Conservation (phyloP, 2,113 vertebrate species). For the Erythrocercus mccallii region DNA sequence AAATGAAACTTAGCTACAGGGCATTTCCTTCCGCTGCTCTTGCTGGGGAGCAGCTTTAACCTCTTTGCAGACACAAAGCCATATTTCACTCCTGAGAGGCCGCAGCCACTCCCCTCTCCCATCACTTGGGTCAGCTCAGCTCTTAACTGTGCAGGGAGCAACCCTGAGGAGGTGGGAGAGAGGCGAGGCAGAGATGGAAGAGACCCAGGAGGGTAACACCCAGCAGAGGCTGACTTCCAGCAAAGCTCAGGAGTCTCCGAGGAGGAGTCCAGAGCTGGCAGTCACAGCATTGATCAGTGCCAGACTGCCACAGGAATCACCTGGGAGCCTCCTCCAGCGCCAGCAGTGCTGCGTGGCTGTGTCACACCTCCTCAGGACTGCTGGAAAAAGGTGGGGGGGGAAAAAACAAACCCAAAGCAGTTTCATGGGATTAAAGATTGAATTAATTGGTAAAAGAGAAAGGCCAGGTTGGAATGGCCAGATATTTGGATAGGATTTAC, state of each 20-base stretch:
- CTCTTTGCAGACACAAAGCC: slow-evolving; percentile 50
- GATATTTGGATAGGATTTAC: background rate
- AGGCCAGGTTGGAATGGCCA: background rate
- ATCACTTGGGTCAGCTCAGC: slow-evolving; percentile 4
- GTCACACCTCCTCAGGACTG: background rate
- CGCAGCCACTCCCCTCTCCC: background rate
- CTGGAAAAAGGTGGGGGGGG: background rate
- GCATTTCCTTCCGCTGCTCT: slow-evolving; percentile 60
- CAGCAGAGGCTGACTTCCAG: background rate
- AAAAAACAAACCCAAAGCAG: no score
- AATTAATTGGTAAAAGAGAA: background rate
- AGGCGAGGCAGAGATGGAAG: background rate
- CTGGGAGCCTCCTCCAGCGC: background rate
- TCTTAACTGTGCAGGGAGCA: background rate
- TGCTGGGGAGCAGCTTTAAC: slow-evolving; percentile 56
- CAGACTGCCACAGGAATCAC: background rate
- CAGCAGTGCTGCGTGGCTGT: background rate
- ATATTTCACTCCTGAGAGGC: slow-evolving; percentile 35
- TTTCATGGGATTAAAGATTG: background rate
- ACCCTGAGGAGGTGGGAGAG: background rate
- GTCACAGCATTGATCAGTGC: background rate
- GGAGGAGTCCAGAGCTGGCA: background rate
- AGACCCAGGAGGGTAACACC: background rate
- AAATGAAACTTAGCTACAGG: slow-evolving; percentile 63
- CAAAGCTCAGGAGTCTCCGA: background rate